Evolutionary conservation across 2,797 vertebrate genomes (phyloP).

Genomic region (Poeciliopsis infans): DNA sequence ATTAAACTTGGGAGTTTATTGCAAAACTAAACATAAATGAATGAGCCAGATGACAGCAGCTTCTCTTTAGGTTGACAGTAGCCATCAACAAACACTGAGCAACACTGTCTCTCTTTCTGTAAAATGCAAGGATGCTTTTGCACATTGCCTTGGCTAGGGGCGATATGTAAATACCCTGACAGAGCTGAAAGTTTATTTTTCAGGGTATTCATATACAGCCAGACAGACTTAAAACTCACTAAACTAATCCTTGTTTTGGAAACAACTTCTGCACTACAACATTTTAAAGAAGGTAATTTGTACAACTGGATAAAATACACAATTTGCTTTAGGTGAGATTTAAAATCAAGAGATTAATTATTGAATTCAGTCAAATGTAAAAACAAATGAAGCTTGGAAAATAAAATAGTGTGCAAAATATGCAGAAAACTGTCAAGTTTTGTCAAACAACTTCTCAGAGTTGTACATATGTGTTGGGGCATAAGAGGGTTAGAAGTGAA

Average conservation of each 20-base stretch:
- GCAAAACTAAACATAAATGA: conserved; percentile 15
- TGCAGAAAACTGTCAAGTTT: neutral
- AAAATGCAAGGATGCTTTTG: conserved; percentile 8
- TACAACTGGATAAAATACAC: conserved; percentile 20
- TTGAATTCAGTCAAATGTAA: conserved; percentile 18
- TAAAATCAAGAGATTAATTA: conserved; percentile 13
- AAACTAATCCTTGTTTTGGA: conserved; percentile 23
- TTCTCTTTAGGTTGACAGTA: neutral
- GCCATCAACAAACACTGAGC: neutral
- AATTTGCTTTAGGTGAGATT: conserved; percentile 21
- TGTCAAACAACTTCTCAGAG: neutral
- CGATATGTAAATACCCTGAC: conserved; percentile 16
- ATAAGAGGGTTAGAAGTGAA: neutral
- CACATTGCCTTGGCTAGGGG: conserved; percentile 17
- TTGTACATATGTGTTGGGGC: neutral
- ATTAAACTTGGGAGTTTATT: neutral
- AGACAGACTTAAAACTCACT: conserved; percentile 3
- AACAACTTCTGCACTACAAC: neutral
- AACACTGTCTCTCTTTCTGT: neutral
- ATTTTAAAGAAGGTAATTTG: neutral
- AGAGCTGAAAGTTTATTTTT: neutral
- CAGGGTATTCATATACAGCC: neutral
- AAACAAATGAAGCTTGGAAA: neutral
- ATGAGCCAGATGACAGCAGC: neutral
- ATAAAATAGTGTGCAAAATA: neutral